Conservation (phyloP, 2,797 vertebrate genomes). For the Nyctibius grandis region DNA sequence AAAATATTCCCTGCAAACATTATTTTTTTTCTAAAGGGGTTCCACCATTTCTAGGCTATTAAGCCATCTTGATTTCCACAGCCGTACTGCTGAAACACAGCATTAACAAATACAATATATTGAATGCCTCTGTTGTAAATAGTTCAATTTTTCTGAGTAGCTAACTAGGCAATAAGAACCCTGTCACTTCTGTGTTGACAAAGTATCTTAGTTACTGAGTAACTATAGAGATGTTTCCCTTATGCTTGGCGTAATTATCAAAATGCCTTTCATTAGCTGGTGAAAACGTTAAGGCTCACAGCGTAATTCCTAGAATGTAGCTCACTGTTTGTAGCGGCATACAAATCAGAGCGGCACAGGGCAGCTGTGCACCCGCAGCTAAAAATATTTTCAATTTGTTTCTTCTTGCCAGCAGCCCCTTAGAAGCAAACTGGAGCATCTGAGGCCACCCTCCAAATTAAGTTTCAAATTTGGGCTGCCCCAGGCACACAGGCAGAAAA, state of each 20-base stretch:
- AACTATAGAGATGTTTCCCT: constrained; percentile 42
- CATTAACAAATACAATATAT: background rate
- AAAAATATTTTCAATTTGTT: background rate
- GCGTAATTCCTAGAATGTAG: background rate
- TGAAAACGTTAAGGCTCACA: background rate
- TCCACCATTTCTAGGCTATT: background rate
- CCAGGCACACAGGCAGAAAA: fast-evolving
- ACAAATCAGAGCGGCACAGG: background rate
- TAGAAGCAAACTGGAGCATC: background rate
- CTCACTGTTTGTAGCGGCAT: background rate
- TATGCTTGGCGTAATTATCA: background rate
- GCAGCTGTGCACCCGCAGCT: background rate
- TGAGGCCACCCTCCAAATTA: background rate
- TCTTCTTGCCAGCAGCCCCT: background rate
- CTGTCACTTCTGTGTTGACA: constrained; percentile 16
- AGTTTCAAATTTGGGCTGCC: background rate
- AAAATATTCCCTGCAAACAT: background rate
- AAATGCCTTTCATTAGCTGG: constrained; percentile 21
- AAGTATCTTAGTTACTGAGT: constrained; percentile 41
- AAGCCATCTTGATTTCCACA: background rate
- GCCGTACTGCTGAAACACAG: background rate
- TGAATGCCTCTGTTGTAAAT: constrained; percentile 15
- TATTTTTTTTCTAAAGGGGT: background rate
- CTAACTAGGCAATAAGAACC: constrained; percentile 13
- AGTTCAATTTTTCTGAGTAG: constrained; percentile 15